phyloP scores from a whole-genome alignment of 2,888 invertebrate genomes.

The Lepeophtheirus nordmannii region DNA sequence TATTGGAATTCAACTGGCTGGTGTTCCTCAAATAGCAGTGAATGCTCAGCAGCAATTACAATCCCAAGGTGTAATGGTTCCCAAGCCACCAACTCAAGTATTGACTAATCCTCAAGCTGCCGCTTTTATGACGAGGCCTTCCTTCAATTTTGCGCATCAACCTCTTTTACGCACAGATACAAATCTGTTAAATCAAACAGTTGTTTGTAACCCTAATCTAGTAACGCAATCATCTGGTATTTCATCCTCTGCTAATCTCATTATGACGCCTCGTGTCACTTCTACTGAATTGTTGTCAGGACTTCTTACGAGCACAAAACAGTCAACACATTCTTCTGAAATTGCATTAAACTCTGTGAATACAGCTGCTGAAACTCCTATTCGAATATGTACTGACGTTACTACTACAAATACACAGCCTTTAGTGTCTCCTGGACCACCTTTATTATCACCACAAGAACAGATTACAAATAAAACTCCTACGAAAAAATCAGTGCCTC shows the following conservation, averaged over 20 bases:
- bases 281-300: neutral
- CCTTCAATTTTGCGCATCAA: neutral
- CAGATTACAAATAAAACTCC: slow-evolving; percentile 5
- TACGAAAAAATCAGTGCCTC: neutral
- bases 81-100: neutral
- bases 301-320: neutral
- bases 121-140: neutral
- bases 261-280: neutral
- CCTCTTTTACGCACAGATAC: neutral
- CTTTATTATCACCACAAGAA: slow-evolving; percentile 15
- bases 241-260: neutral
- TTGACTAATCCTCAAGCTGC: no score
- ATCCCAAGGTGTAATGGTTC: neutral
- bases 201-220: neutral
- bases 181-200: neutral
- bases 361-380: neutral
- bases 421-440: slow-evolving; percentile 21
- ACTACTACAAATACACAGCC: slow-evolving; percentile 22
- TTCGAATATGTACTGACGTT: slow-evolving; percentile 8
- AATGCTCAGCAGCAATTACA: neutral
- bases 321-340: neutral
- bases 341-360: neutral
- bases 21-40: slow-evolving; percentile 7
- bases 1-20: slow-evolving; percentile 7
- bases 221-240: neutral